Base-by-base conservation (phyloP, 2,888 invertebrate species). In the Micoletzkya japonica region DNA sequence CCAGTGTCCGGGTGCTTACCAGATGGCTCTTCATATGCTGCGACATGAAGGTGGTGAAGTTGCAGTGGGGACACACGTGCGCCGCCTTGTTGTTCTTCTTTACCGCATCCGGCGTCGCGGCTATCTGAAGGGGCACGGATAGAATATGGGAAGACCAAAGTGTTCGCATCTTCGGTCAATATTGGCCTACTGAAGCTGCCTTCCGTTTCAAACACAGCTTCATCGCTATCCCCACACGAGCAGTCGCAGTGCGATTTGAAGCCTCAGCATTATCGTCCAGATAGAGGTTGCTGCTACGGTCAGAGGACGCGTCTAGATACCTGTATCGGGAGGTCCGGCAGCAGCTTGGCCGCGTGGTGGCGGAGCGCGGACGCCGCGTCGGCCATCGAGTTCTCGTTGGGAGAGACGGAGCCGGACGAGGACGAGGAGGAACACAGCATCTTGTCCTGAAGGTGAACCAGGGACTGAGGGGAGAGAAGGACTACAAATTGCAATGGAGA, bases 21-120 rank as follows among this genome's bases (percentile, higher is more conserved):
- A 84, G 74, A 74, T 84, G 84, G 64, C 82, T 82, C 75, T 83
- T 84, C 84, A 84, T 84, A 71, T 84, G 84, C 74, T 84, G 84
- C 59, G 81, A 82, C 84, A 84, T 85, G 74, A 74, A 80, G 24
- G 84, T 84, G 44, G 81, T 82, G 76, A 84, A 84, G 70, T 84
- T 84, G 74, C 84, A 84, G 57, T 85, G 84, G 17, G 84, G 84
- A 58, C 84, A 84, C 24, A 80, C 76, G 75, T 85, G 83, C 52
- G 78, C 74, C 28, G 72, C 72, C 57, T 75, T 75, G 44, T 59
- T 59, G 20, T 66, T 50, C 58, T 75, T 75, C 37, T 66, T 66
- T 6, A 63, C 63, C 17, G 63, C 34, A 2, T 49, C 63, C 32
- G 63, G 36, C 2, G 63, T 63, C 7, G 50, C 24, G 2, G 63